phyloP scores from a whole-genome alignment of 2,888 invertebrate genomes.

The Auanema sp. region DNA sequence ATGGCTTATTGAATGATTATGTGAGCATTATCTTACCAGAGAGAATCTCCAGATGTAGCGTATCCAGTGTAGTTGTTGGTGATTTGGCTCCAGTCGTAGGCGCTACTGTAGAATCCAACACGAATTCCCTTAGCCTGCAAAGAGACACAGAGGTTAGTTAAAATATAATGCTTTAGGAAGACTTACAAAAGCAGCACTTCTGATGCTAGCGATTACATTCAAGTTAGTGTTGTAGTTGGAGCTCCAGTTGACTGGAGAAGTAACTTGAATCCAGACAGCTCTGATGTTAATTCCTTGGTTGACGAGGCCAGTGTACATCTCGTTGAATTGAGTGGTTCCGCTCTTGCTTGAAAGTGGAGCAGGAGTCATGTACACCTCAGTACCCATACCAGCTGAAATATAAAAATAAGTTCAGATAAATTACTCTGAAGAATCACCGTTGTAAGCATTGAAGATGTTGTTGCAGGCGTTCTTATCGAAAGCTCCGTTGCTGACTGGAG shows the following conservation, averaged over 20 bases:
- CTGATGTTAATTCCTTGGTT: conserved; percentile 36
- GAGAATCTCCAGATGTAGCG: conserved; percentile 22
- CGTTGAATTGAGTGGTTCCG: conserved; percentile 40
- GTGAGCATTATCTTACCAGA: conserved; percentile 22
- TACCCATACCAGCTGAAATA: conserved; percentile 29
- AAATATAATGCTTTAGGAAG: no score
- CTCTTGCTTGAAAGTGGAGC: conserved; percentile 32
- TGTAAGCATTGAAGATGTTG: conserved; percentile 37
- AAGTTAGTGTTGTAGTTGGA: conserved; percentile 26
- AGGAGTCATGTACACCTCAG: conserved; percentile 45
- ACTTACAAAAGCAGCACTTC: conserved; percentile 35
- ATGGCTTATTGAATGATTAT: neutral
- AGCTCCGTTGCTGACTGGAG: conserved; percentile 30
- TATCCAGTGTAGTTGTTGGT: conserved; percentile 17
- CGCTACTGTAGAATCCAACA: conserved; percentile 44
- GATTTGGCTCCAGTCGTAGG: conserved; percentile 44
- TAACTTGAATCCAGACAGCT: conserved; percentile 47
- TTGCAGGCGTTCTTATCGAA: conserved; percentile 30
- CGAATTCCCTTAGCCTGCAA: conserved; percentile 30
- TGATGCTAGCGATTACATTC: conserved; percentile 40
- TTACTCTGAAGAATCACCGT: no score
- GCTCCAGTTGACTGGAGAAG: conserved; percentile 48
- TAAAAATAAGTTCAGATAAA: neutral
- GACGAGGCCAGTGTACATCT: conserved; percentile 38
- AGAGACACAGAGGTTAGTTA: neutral